These are phyloP conservation scores for Coryphaenoides rupestris DNA, from an alignment of 2,113 vertebrate species.

Conservation along the genomic window DNA sequence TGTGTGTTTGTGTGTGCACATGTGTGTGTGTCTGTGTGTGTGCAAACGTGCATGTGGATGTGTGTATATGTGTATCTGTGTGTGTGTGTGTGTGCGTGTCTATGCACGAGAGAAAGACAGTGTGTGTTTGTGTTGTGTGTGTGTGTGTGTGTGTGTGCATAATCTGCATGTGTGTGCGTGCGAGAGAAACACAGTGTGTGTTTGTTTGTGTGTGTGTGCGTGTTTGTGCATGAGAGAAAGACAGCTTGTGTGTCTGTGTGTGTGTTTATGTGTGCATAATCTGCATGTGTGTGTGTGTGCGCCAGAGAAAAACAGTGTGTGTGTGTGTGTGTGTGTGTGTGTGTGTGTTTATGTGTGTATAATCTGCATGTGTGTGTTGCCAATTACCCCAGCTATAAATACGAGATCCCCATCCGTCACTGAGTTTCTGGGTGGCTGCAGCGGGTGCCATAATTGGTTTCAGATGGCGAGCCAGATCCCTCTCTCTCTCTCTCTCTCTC, in stretches of 20 bases:
- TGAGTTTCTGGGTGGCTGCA: constrained; percentile 96
- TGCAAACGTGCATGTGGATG: no score
- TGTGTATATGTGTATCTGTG: no score
- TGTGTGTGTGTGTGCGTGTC: no score
- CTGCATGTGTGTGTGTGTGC: no score
- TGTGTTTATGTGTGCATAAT: constrained; percentile 10
- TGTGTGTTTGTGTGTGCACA: constrained; percentile 9
- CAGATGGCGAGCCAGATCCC: constrained; percentile 84
- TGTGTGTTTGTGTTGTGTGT: background rate
- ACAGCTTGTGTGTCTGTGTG: background rate
- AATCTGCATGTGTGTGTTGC: constrained; percentile 83
- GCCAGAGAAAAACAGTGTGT: constrained; percentile 24
- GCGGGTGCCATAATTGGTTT: constrained; percentile 93
- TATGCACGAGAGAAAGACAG: background rate
- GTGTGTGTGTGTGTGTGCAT: constrained; percentile 14
- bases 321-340: constrained; percentile 61
- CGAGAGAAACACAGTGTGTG: constrained; percentile 31
- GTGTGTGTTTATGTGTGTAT: constrained; percentile 77
- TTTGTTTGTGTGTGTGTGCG: constrained; percentile 79
- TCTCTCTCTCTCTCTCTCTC: constrained; percentile 67
- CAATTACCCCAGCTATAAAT: constrained; percentile 99
- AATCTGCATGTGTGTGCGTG: background rate
- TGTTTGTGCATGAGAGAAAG: constrained; percentile 25
- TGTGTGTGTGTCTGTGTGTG: no score
- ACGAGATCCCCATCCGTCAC: constrained; percentile 95